Evolutionary conservation across 2,797 vertebrate genomes (phyloP), one percentile per base, ranked within the genome.

Genomic region (Lacerta bilineata): DNA sequence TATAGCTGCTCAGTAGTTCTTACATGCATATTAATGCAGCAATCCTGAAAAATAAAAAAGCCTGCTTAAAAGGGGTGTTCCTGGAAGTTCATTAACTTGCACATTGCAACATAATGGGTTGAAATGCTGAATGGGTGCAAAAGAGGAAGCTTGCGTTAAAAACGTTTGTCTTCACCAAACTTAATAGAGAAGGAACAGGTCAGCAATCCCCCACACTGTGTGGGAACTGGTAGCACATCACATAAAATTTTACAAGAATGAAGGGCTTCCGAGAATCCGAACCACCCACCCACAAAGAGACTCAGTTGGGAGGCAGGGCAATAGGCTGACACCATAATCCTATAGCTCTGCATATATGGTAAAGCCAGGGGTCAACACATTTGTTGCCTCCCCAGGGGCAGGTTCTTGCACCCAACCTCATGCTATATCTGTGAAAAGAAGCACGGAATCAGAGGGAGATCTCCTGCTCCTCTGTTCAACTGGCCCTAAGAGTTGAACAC

Each of bases 31-130:
- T 84, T 80, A 66, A 87, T 68, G 66, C 41, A 83, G 76, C 66
- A 88, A 74, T 87, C 87, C n/a, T 80, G 55, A 76, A 86, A 83
- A 87, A 91, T 82, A 27, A 86, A 50, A 20, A 83, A 86, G 41
- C 68, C 41, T 76, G 39, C 55, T 23, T 75, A 46, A 15, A 68
- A 64, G 29, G 61, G 5, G 64, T 55, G 64, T 71, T 85, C 90
- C 89, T 91, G 89, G 89, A 92, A 92, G 94, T 2, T 93, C 0
- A 1, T 20, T 90, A 87, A 87, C 85, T 92, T 91, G 89, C 79
- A 83, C 0, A 0, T 50, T 93, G 93, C 89, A 89, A 69, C 91
- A 90, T 86, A 93, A 93, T 91, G 55, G 89, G 59, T 93, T 94
- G 3, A 80, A 33, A 33, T 33, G 33, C 33, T 33, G 33, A 77